phyloP scores from a whole-genome alignment of 1,140 invertebrate species.

The Drosophila elegans region DNA sequence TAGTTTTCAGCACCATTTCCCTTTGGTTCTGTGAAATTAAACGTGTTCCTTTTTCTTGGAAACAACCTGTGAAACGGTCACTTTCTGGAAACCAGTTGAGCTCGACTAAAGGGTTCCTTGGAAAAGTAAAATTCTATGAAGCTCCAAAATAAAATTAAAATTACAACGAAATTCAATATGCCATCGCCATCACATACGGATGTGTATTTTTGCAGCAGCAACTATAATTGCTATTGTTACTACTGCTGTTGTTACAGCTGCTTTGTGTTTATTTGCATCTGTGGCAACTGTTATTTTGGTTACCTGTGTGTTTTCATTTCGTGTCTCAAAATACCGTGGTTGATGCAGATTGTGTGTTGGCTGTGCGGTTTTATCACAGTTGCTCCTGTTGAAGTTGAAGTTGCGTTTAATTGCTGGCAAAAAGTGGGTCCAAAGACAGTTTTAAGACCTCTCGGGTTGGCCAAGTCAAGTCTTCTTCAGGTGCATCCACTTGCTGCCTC shows the following conservation, averaged over 20 bases:
- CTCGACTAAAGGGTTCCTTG: not conserved
- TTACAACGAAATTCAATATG: not conserved
- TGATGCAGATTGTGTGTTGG: not conserved
- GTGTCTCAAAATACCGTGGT: not conserved
- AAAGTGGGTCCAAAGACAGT: conserved; percentile 3
- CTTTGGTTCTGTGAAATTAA: too few species aligned
- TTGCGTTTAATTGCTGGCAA: conserved; percentile 35
- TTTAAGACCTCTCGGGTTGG: conserved; percentile 15
- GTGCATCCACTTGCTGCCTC: conserved; percentile 27
- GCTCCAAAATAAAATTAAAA: too few species aligned
- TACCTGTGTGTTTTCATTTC: conserved; percentile 6
- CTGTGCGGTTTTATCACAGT: not conserved
- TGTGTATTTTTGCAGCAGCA: not conserved
- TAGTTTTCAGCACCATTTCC: too few species aligned
- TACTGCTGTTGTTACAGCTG: conserved; percentile 8
- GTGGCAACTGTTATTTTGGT: not conserved
- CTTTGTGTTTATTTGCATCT: not conserved
- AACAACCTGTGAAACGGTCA: too few species aligned
- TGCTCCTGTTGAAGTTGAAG: conserved; percentile 2
- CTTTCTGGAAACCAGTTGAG: too few species aligned
- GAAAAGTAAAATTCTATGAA: not conserved
- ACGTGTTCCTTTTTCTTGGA: not conserved
- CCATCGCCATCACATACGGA: not conserved
- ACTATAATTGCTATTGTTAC: not conserved
- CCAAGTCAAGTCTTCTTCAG: conserved; percentile 21